phyloP scores from a whole-genome alignment of 2,797 vertebrate species.

The Alcedo atthis region DNA sequence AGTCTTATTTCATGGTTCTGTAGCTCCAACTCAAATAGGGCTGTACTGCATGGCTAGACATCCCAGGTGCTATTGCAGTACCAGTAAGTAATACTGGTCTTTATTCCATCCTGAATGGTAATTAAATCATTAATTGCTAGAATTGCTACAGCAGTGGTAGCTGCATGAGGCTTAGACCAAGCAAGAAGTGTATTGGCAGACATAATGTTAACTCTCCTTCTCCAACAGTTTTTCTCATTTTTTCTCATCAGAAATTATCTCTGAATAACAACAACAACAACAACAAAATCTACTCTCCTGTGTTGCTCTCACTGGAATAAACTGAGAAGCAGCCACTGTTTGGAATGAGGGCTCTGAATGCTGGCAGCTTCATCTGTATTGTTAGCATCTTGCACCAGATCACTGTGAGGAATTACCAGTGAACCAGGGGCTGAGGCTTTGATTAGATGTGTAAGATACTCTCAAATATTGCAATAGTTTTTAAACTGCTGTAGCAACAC shows the following conservation, averaged over 20 bases:
- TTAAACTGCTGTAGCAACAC: background rate
- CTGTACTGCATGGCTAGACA: background rate
- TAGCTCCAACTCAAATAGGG: background rate
- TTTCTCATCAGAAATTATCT: background rate
- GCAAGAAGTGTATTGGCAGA: background rate
- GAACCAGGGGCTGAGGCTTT: background rate
- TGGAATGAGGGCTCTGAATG: background rate
- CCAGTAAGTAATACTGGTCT: background rate
- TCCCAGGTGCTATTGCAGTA: background rate
- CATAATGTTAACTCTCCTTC: background rate
- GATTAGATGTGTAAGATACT: background rate
- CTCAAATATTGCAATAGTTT: background rate
- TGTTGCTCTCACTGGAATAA: background rate
- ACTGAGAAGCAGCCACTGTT: background rate
- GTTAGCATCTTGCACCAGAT: background rate
- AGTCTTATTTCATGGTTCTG: background rate
- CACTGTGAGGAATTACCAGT: background rate
- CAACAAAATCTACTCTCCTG: background rate
- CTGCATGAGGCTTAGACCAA: background rate
- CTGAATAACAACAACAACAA: background rate
- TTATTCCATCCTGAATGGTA: background rate
- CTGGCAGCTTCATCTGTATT: rapidly evolving
- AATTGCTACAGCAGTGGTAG: background rate
- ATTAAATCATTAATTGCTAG: background rate
- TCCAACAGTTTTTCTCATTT: background rate